Base-by-base conservation (phyloP, 2,113 vertebrate genomes). In the Erinaceus europaeus region DNA sequence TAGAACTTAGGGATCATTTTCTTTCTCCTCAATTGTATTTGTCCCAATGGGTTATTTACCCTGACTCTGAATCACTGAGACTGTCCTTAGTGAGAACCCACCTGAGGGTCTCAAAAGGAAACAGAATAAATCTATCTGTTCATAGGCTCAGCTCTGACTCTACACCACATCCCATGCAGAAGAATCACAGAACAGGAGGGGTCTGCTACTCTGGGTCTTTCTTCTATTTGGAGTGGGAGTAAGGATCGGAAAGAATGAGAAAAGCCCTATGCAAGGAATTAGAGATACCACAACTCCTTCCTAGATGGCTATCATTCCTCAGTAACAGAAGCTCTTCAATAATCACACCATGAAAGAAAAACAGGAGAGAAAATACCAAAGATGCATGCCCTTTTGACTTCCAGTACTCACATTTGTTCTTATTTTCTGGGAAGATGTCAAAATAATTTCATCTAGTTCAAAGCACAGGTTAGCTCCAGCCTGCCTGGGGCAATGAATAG, bases 351-450 rank as follows among this genome's bases (percentile, higher is more conserved):
- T 32, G 9, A 81, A 90, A 44, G 53, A 77, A 79, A 82, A 86
- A 44, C 50, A 44, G 18, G 32, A 92, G 14, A 27, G 8, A 64
- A 64, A 52, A 67, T 17, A 52, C 21, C 75, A 88, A 86, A 71
- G 44, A 75, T 23, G 29, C 46, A 80, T 18, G 62, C 5, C 9
- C 29, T 36, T 29, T 50, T 34, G 55, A 9, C 34, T 20, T 73
- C 82, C 42, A 55, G 27, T 52, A 88, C 44, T 34, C 78, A 82
- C 68, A 91, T 93, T 62, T 94, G 90, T 42, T 78, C 36, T 38
- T 78, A 65, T 1, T 27, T 32, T 91, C 75, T 57, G 13, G 46
- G 32, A 67, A 84, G 92, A 48, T 32, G 3, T 32, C 72, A 62
- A 87, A 62, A 64, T 42, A 23, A 4, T 38, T 74, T 74, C 69